phyloP scores from a whole-genome alignment of 2,888 invertebrate genomes.

The Hemicrepidius hirtus region DNA sequence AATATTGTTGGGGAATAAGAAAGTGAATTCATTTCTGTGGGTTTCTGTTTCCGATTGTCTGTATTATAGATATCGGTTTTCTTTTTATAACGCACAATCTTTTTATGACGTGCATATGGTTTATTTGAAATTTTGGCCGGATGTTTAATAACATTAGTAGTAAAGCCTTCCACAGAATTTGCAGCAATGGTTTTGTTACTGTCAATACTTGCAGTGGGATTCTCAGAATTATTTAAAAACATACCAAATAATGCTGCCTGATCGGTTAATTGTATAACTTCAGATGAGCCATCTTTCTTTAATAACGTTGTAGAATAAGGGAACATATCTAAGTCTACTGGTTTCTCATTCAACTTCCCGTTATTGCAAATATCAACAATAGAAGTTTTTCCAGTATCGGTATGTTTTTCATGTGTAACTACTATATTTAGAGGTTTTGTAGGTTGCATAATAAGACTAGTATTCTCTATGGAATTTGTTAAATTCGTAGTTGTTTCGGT shows the following conservation, averaged over 20 bases:
- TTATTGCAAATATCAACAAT: background rate
- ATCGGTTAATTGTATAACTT: background rate
- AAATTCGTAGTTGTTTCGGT: slow-evolving; percentile 7
- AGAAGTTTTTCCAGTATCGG: background rate
- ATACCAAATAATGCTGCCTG: background rate
- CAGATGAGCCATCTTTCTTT: background rate
- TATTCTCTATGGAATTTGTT: background rate
- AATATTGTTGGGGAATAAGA: background rate
- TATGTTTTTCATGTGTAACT: background rate
- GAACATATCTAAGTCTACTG: background rate
- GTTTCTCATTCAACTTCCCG: background rate
- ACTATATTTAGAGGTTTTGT: background rate
- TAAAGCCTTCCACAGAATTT: background rate
- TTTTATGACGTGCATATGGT: background rate
- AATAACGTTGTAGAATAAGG: background rate
- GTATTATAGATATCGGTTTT: background rate
- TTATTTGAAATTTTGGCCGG: background rate
- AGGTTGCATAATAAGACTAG: background rate
- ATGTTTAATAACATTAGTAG: background rate
- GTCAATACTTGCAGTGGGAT: background rate
- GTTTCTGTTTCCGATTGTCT: background rate
- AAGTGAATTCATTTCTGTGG: background rate
- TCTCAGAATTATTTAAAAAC: background rate
- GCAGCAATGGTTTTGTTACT: background rate
- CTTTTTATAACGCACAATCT: background rate